These are phyloP conservation scores for Gymnodraco acuticeps DNA, from an alignment of 2,797 vertebrate genomes.

Conservation along the genomic window DNA sequence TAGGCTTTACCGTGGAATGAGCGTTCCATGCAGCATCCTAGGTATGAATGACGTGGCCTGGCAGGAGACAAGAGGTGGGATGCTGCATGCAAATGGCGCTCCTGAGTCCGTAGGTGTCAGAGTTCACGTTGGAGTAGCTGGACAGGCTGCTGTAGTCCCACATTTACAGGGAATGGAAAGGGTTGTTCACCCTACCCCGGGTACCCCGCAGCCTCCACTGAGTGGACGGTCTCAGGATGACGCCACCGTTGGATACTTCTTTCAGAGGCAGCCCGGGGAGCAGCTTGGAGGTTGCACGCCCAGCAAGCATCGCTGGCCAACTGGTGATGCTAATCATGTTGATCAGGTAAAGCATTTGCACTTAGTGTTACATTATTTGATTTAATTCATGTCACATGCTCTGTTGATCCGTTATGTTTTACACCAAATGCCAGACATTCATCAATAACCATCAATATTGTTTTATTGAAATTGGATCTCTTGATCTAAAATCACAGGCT, in stretches of 20 bases:
- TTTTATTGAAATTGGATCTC: background rate
- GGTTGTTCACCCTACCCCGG: constrained; percentile 71
- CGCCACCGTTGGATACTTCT: constrained; percentile 85
- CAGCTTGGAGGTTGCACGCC: constrained; percentile 80
- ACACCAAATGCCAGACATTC: background rate
- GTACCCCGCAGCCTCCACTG: constrained; percentile 77
- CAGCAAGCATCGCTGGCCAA: constrained; percentile 82
- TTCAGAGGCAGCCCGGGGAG: constrained; percentile 85
- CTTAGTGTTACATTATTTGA: background rate
- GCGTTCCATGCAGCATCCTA: constrained; percentile 87
- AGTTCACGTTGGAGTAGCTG: constrained; percentile 73
- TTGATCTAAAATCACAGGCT: background rate
- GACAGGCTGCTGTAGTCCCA: constrained; percentile 71
- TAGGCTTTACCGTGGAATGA: constrained; percentile 86
- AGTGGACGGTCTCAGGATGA: constrained; percentile 84
- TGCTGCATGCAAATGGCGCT: constrained; percentile 84
- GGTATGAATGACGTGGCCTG: constrained; percentile 89
- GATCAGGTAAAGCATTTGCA: constrained; percentile 65
- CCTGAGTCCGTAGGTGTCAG: constrained; percentile 79
- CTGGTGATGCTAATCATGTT: constrained; percentile 78
- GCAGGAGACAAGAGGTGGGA: constrained; percentile 87
- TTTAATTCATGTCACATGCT: background rate
- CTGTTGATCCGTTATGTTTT: constrained; percentile 2
- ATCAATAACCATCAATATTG: background rate
- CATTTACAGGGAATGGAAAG: constrained; percentile 81